Evolutionary conservation across 2,113 vertebrate genomes (phyloP), one percentile per base, ranked within the genome.

Genomic region (Orthochromis indermauri): DNA sequence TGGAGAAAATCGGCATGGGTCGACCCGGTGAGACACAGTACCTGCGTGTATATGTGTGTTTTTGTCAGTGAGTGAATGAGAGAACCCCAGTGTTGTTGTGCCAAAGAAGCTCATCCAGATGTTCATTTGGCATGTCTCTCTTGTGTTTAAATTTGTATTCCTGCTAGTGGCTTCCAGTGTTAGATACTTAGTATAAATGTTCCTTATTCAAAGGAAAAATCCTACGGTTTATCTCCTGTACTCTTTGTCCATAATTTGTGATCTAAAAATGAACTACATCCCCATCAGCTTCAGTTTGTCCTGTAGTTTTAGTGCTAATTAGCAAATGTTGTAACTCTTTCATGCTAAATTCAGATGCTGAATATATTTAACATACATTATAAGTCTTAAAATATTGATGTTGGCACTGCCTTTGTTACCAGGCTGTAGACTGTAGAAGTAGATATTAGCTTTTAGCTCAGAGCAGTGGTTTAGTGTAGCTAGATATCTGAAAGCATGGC

Each of bases 1-100:
- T 99, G 96, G 99, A 99, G 95, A 99, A 99, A 96, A 99, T 99
- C 1, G 98, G 98, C 93, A 99, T 99, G 98, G 99, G 99, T 12
- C 97, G 99, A 5, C 99, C 99, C 0, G 99, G 99, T 49, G 45
- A 78, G 71, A 49, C 42, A 19, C 16, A 49, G 4, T 49, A 31
- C 24, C 71, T 49, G 14, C 14, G 3, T 42, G 37, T 24, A 10
- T 47, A 42, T 28, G 71, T 45, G 40, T 28, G 68, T 5, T 45
- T 26, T 26, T 24, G 68, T 28, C 40, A 24, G 21, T 24, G 21
- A 68, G n/a, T 10, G 37, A 45, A 42, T 47, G 24, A 17, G 9
- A 47, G 40, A 28, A 47, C 40, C 1, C 8, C 10, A 49, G 71
- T 78, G 31, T 76, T 49, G 16, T 49, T 78, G 26, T 49, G 24